A percentile compares a stretch with the other conserved stretches of the same genome.
These are phyloP conservation scores for Argynnis bischoffii DNA, from an alignment of 2,888 invertebrate species.

Conservation along the genomic window DNA sequence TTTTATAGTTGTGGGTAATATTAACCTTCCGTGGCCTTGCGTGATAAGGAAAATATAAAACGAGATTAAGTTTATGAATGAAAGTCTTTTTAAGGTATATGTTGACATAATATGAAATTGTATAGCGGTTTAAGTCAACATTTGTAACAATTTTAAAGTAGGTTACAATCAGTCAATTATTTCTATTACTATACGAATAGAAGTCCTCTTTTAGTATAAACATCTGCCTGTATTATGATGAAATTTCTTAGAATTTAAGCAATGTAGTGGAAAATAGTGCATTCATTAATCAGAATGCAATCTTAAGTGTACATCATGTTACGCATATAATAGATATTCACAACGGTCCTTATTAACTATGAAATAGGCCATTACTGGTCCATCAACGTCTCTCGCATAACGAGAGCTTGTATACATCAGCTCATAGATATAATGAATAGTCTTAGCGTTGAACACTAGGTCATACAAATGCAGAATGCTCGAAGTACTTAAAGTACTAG, in stretches of 20 bases:
- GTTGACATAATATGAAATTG: too few species aligned
- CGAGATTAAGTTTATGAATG: constrained; percentile 8
- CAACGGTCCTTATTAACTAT: constrained; percentile 22
- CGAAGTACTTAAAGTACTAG: not conserved
- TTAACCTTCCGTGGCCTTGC: constrained; percentile 7
- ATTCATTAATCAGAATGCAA: constrained; percentile 12
- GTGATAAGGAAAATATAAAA: constrained; percentile 7
- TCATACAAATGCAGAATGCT: not conserved
- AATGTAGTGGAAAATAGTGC: not conserved
- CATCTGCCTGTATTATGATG: not conserved
- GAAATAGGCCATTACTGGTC: constrained; percentile 22
- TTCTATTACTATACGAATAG: too few species aligned
- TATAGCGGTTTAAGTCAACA: too few species aligned
- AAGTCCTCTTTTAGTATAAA: too few species aligned
- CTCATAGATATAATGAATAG: not conserved
- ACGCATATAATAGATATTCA: constrained; percentile 14
- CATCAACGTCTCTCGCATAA: constrained; percentile 15
- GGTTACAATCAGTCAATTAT: too few species aligned
- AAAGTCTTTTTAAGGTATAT: constrained; percentile 1
- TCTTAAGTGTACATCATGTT: constrained; percentile 15
- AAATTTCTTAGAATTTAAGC: not conserved
- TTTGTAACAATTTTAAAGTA: too few species aligned
- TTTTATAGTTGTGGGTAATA: constrained; percentile 11
- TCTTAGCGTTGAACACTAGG: not conserved
- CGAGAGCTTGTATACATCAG: not conserved